These are phyloP conservation scores for Mobula hypostoma DNA, from an alignment of 2,113 vertebrate species.

Conservation along the genomic window DNA sequence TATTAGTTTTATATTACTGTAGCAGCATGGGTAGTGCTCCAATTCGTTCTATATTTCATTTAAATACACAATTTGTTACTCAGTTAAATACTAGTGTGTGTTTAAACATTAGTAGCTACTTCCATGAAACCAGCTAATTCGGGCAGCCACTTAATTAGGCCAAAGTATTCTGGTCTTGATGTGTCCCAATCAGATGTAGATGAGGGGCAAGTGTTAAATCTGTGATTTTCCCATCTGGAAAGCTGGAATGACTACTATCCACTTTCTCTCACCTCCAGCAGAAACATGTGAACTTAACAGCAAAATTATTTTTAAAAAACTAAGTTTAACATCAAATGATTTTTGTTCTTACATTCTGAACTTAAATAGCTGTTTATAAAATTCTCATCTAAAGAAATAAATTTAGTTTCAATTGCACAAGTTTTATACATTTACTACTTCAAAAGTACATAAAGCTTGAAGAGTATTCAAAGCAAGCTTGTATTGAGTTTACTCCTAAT, in stretches of 20 bases:
- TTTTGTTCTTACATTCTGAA: neutral
- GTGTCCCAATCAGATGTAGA: neutral
- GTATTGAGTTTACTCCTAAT: neutral
- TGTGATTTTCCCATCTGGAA: neutral
- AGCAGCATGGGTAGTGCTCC: no score
- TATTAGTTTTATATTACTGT: no score
- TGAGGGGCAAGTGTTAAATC: neutral
- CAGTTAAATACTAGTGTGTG: no score
- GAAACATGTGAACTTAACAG: neutral
- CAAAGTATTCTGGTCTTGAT: no score
- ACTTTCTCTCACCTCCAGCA: neutral
- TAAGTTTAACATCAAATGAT: neutral
- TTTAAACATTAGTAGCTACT: no score
- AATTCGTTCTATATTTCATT: no score
- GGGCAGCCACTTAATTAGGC: no score
- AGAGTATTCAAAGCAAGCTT: neutral
- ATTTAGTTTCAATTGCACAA: neutral
- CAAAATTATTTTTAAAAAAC: neutral
- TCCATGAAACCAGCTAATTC: no score
- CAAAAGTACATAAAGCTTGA: neutral
- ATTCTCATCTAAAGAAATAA: neutral
- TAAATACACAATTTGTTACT: no score
- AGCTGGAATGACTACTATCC: neutral
- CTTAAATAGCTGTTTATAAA: neutral
- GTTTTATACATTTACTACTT: neutral